Evolutionary conservation across 2,113 vertebrate genomes (phyloP).

Genomic region (Vidua macroura): DNA sequence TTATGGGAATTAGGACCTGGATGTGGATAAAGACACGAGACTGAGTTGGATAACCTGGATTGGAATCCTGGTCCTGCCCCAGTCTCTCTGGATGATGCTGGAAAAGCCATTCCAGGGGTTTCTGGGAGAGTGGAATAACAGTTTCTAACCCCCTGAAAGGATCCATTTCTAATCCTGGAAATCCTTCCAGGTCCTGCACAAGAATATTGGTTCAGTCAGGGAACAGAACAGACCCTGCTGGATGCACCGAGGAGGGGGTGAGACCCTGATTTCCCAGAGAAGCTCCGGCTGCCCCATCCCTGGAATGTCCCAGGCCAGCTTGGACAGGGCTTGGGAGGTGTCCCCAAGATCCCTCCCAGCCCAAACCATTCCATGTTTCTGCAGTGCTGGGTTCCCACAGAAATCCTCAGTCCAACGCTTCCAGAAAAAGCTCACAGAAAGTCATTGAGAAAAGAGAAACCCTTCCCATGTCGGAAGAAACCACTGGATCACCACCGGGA

Average conservation of each 20-base stretch:
- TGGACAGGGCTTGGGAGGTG: neutral
- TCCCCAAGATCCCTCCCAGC: neutral
- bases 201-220: neutral
- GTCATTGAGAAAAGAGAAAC: accelerated
- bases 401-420: accelerated
- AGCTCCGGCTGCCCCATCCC: neutral
- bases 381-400: neutral
- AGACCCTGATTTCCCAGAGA: neutral
- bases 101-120: neutral
- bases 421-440: neutral
- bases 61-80: neutral
- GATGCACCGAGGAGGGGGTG: accelerated
- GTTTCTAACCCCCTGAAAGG: neutral
- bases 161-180: neutral
- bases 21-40: neutral
- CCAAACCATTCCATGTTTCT: neutral
- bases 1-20: neutral
- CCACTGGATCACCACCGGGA: accelerated
- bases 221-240: accelerated
- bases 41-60: accelerated
- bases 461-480: accelerated
- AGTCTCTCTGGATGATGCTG: accelerated
- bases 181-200: neutral
- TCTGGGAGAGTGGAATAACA: neutral
- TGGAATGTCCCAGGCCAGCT: neutral